Percentiles rank a stretch among this genome's conserved stretches.
Conservation (phyloP, 2,113 vertebrate species). For the Ceyx margarethae region DNA sequence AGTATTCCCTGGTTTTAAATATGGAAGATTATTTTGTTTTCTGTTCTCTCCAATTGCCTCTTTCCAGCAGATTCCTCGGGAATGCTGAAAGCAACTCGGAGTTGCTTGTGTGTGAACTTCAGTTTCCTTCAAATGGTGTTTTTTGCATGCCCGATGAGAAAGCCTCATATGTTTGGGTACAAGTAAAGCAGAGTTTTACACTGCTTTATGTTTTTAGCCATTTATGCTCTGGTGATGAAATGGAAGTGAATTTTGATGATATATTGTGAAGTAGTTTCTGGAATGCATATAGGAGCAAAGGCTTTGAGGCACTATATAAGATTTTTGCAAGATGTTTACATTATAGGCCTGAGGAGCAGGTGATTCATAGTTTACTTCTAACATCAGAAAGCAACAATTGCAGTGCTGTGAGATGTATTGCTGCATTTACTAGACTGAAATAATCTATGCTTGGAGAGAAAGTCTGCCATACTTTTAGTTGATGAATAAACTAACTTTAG, state of each 20-base stretch:
- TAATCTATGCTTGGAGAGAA: background rate
- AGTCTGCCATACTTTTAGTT: background rate
- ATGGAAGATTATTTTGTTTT: background rate
- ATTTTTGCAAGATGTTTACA: background rate
- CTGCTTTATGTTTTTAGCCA: background rate
- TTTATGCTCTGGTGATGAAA: background rate
- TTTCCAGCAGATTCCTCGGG: background rate
- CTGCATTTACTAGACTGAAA: background rate
- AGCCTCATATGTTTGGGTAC: background rate
- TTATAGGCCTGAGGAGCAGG: background rate
- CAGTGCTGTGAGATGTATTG: background rate
- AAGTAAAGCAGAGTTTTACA: background rate
- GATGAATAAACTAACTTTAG: background rate
- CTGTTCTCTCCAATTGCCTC: background rate
- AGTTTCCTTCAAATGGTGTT: background rate
- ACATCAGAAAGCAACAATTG: background rate
- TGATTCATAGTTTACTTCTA: background rate
- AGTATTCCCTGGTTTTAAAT: background rate
- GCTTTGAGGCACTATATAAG: background rate
- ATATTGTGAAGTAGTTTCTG: background rate
- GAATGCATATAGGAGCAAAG: background rate
- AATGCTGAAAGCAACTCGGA: background rate
- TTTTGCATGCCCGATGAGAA: background rate
- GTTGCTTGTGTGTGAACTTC: background rate
- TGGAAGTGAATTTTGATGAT: background rate